Conservation (phyloP, 2,888 invertebrate genomes). For the Cyaniris semiargus region DNA sequence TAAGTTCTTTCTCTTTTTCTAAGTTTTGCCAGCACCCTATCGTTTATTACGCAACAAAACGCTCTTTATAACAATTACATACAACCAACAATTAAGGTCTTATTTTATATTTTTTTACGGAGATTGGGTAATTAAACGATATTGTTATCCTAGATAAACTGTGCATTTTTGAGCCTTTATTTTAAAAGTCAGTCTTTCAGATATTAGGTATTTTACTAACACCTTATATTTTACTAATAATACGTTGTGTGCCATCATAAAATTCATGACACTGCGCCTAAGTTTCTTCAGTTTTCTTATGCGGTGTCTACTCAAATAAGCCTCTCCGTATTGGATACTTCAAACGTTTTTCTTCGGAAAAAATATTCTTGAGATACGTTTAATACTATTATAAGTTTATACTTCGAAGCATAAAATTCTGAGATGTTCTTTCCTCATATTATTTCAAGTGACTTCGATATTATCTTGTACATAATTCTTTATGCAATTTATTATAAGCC, state of each 20-base stretch:
- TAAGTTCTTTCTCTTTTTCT: too few species aligned
- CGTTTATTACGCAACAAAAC: too few species aligned
- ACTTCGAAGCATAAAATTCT: constrained; percentile 20
- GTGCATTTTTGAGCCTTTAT: too few species aligned
- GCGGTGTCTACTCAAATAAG: not conserved
- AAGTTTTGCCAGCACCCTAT: too few species aligned
- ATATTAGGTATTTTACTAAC: too few species aligned
- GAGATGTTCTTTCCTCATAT: constrained; percentile 12
- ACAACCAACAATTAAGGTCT: too few species aligned
- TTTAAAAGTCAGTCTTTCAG: too few species aligned
- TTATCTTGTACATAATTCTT: constrained; percentile 11
- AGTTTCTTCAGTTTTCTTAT: not conserved
- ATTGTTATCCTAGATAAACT: too few species aligned
- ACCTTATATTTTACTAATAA: too few species aligned
- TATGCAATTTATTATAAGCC: not conserved
- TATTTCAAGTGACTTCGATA: constrained; percentile 15
- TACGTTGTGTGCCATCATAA: not conserved
- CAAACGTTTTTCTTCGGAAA: constrained; percentile 23
- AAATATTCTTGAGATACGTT: not conserved
- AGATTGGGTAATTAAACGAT: too few species aligned
- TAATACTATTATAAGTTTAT: constrained; percentile 18
- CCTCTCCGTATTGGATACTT: not conserved
- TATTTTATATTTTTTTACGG: too few species aligned
- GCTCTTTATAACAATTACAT: too few species aligned
- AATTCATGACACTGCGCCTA: not conserved